Evolutionary conservation across 2,113 vertebrate genomes (phyloP), one percentile per base, ranked within the genome.

Genomic region (Lasiurus cinereus): DNA sequence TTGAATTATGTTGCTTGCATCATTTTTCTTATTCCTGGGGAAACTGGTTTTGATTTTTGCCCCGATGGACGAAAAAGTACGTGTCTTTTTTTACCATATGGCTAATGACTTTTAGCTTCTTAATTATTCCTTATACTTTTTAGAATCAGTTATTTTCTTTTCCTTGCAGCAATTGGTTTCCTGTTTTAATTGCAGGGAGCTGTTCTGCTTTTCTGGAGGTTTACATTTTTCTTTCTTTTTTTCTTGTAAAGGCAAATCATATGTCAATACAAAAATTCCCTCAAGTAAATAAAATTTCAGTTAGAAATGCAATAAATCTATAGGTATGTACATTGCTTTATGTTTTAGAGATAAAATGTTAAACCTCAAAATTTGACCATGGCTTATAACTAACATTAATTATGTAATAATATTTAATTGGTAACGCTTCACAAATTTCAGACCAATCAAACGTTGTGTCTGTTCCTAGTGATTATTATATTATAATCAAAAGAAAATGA

Each of bases 401-500:
- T 84, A 64, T 59, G 22, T 74, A 66, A 52, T 36, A 92, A 39
- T 18, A 62, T 62, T 43, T 43, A 82, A 43, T 62, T 43, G 36
- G 70, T 83, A 33, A 54, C 7, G 78, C 27, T 56, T 92, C 88
- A 64, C 5, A 96, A n/a, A 10, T 91, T 56, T 29, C 22, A 2
- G 50, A 77, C 18, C 83, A 91, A 89, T 48, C n/a, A 82, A 77
- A 36, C 5, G 46, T n/a, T 80, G 14, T 82, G 21, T 69, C 27
- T 93, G 66, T 91, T 96, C 31, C 11, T 91, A 50, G 14, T 94
- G 18, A 14, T 91, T 50, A 80, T 88, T 95, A 36, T 78, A 46
- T 33, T 91, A 52, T 46, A 88, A 91, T 91, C 19, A 94, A 67
- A 95, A 76, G n/a, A 74, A 93, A 90, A 92, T 31, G 16, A 73